Base-by-base conservation (phyloP, 2,797 vertebrate species). In the Merluccius polli region DNA sequence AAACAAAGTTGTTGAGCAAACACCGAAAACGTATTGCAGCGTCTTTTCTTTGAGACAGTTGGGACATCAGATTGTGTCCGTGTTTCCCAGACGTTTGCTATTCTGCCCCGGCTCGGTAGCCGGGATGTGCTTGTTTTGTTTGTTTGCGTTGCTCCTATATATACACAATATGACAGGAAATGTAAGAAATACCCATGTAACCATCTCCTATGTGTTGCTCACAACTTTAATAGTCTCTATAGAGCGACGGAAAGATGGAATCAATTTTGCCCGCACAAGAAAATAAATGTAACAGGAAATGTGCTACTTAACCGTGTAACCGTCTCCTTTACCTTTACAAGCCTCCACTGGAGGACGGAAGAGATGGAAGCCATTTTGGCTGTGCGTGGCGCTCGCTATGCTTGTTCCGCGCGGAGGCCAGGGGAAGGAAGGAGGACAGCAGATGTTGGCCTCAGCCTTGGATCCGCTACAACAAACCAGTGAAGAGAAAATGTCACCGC, bases 391-490 rank as follows among this genome's bases (percentile, higher is more conserved):
- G 21, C 52, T 8, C 21, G 6, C 52, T 59, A 11, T 24, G 21
- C 4, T 3, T 24, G 48, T n/a, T 52, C 48, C n/a, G 52, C n/a
- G 52, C 21, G n/a, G n/a, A 27, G 59, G 59, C 59, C 59, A 3
- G 59, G 59, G 15, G 24, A 12, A 27, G 59, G 11, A 13, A 65
- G 59, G n/a, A 65, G 59, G 59, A 27, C 75, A 67, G 79, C 85
- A 86, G 86, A 83, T 88, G 87, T 90, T 82, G 65, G 77, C 24
- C 81, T 82, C 85, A 36, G 77, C 77, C 81, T 88, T 78, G 76
- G 81, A 86, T 89, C 84, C 84, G 73, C 80, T 77, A 78, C 87
- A 90, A 88, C 89, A 92, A 91, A 90, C 82, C 80, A 78, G 78
- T 74, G 15, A 75, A 85, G 83, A 81, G 86, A 83, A 89, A 90